Conservation (phyloP, 2,888 invertebrate genomes). For the Punctoribates punctum region DNA sequence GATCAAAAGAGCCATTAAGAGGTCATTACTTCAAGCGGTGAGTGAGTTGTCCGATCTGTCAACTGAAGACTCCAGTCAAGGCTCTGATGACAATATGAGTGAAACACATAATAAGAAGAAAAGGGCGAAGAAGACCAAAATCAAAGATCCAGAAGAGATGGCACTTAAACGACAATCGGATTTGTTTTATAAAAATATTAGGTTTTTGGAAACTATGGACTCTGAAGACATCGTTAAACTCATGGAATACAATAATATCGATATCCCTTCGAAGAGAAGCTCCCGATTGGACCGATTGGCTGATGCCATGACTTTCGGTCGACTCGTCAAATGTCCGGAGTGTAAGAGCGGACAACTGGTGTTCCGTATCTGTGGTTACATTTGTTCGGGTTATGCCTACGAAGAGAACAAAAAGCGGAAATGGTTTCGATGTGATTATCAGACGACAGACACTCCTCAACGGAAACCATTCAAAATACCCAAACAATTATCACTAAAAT, state of each 20-base stretch:
- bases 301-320: conserved; percentile 86
- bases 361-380: conserved; percentile 64
- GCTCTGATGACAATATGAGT: neutral
- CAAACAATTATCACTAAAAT: conserved; percentile 59
- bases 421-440: conserved; percentile 72
- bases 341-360: conserved; percentile 68
- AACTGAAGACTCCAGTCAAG: neutral
- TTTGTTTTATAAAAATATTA: conserved; percentile 64
- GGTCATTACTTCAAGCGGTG: too few species aligned
- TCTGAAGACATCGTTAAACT: conserved; percentile 64
- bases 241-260: conserved; percentile 64
- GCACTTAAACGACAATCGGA: conserved; percentile 68
- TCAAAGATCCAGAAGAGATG: neutral
- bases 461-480: conserved; percentile 69
- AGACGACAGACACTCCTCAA: conserved; percentile 66
- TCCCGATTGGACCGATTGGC: conserved; percentile 52
- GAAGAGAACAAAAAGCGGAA: conserved; percentile 56
- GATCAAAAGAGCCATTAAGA: conserved; percentile 54
- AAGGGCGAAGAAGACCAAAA: neutral
- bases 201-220: conserved; percentile 61
- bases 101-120: neutral
- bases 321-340: conserved; percentile 68
- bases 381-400: conserved; percentile 73
- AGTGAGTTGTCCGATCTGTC: neutral
- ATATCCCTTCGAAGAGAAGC: conserved; percentile 57